phyloP scores from a whole-genome alignment of 2,888 invertebrate species.

The Andrena chrysosceles region DNA sequence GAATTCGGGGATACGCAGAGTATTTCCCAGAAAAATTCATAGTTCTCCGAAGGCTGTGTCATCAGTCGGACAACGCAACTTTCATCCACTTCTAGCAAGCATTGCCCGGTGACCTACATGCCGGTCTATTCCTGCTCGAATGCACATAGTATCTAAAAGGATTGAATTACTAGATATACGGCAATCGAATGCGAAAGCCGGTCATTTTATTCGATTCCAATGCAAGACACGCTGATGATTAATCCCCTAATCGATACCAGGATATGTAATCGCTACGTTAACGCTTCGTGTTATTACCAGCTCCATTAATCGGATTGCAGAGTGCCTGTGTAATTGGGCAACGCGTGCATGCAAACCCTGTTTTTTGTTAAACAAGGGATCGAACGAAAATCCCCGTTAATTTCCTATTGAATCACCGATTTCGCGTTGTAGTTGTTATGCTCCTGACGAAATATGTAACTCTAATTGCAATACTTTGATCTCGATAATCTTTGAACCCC shows the following conservation, averaged over 20 bases:
- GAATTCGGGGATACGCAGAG: neutral
- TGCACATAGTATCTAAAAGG: neutral
- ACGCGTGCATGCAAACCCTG: neutral
- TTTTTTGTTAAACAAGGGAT: neutral
- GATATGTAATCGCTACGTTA: neutral
- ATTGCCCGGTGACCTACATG: conserved; percentile 38
- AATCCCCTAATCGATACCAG: conserved; percentile 5
- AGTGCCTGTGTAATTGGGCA: neutral
- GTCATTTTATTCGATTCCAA: conserved; percentile 25
- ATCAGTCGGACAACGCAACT: neutral
- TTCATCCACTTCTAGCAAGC: neutral
- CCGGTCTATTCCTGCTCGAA: conserved; percentile 17
- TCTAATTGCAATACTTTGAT: neutral
- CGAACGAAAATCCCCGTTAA: neutral
- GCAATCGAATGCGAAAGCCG: conserved; percentile 25
- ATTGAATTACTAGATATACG: conserved; percentile 23
- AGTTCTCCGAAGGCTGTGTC: neutral
- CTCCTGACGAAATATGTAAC: neutral
- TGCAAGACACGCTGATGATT: conserved; percentile 15
- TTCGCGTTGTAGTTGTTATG: neutral
- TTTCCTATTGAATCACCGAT: neutral
- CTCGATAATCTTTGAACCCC: neutral
- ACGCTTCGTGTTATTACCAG: conserved; percentile 13
- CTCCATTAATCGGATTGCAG: conserved; percentile 9
- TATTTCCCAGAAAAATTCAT: conserved; percentile 1